Evolutionary conservation across 2,797 vertebrate species (phyloP).

Genomic region (Clamator glandarius): DNA sequence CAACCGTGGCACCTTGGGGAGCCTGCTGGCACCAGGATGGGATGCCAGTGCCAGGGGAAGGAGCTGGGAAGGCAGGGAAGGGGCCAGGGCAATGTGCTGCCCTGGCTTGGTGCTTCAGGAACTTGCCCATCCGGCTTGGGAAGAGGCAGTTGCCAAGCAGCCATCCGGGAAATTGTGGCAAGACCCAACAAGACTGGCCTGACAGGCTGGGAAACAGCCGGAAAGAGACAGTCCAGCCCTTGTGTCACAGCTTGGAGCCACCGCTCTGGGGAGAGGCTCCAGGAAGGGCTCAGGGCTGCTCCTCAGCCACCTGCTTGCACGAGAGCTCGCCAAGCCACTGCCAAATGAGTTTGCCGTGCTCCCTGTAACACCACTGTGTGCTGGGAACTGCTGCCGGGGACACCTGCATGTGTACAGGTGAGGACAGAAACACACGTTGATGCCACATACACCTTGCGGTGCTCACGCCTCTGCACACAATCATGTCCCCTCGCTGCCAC

Average conservation of each 20-base stretch:
- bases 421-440: neutral
- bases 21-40: accelerated
- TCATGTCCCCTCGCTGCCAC: accelerated
- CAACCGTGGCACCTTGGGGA: accelerated
- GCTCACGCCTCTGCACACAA: accelerated
- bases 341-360: accelerated
- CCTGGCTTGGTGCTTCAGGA: slow-evolving; percentile 13
- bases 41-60: accelerated
- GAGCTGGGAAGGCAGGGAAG: neutral
- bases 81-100: neutral
- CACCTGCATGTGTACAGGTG: accelerated
- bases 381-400: neutral
- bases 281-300: neutral
- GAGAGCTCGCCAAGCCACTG: neutral
- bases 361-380: accelerated
- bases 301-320: neutral
- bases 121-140: slow-evolving; percentile 45
- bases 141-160: slow-evolving; percentile 63
- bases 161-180: slow-evolving; percentile 58
- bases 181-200: slow-evolving; percentile 39
- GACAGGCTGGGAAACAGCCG: slow-evolving; percentile 56
- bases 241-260: slow-evolving; percentile 43
- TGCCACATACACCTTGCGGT: accelerated
- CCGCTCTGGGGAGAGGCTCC: neutral
- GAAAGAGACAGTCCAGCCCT: slow-evolving; percentile 41